Evolutionary conservation across 1,140 invertebrate species (phyloP).

Genomic region (Calliphora vicina): DNA sequence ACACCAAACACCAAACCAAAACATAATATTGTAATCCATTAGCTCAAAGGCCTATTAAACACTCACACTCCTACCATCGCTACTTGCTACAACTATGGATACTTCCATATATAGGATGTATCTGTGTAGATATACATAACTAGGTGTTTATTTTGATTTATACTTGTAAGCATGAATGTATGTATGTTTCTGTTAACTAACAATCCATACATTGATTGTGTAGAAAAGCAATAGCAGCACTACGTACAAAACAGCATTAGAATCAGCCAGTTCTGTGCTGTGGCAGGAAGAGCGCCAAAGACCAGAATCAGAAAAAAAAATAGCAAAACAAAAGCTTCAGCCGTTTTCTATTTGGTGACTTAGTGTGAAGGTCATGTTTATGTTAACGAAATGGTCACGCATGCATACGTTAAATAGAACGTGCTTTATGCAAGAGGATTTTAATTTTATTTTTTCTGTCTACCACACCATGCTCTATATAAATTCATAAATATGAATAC

Average conservation of each 20-base stretch:
- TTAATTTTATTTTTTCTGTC: background rate
- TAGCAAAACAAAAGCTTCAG: too few relatives aligned
- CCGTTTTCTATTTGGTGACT: background rate
- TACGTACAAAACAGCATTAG: too few relatives aligned
- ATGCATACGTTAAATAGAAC: constrained; percentile 31
- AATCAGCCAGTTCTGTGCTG: background rate
- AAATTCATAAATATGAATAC: constrained; percentile 20
- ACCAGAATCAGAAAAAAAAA: background rate
- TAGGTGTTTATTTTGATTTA: too few relatives aligned
- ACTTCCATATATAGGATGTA: too few relatives aligned
- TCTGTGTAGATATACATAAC: too few relatives aligned
- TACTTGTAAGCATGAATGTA: background rate
- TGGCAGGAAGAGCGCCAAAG: background rate
- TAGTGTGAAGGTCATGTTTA: constrained; percentile 27
- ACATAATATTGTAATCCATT: constrained; percentile 23
- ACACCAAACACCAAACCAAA: constrained; percentile 20
- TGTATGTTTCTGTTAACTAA: background rate
- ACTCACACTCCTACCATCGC: background rate
- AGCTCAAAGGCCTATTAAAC: background rate
- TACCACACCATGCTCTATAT: background rate
- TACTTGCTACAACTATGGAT: background rate
- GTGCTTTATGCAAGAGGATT: constrained; percentile 9
- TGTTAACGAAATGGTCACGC: constrained; percentile 29
- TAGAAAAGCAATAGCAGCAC: background rate
- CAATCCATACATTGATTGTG: constrained; percentile 22